Conservation (phyloP, 2,797 vertebrate genomes). For the Sebastes matsubarae region DNA sequence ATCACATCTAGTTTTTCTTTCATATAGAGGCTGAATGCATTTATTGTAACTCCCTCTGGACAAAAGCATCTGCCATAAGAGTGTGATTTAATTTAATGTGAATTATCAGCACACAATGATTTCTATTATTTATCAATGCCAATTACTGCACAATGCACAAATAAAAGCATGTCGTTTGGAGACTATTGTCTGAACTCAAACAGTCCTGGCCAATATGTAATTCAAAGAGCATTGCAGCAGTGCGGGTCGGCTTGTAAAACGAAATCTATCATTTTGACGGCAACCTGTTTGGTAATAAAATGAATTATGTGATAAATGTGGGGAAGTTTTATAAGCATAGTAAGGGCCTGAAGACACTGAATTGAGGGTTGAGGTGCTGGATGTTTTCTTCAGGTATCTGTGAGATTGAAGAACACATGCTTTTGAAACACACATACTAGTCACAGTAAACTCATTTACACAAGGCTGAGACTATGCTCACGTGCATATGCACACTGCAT, state of each 20-base stretch:
- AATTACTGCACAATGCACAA: slow-evolving; percentile 2
- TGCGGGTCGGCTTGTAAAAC: neutral
- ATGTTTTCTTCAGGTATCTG: neutral
- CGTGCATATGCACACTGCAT: slow-evolving; percentile 48
- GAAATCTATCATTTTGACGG: neutral
- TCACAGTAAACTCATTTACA: slow-evolving; percentile 45
- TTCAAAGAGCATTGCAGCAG: slow-evolving; percentile 3
- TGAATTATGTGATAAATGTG: neutral
- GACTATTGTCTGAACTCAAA: neutral
- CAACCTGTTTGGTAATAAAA: neutral
- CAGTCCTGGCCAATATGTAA: neutral
- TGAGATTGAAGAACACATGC: slow-evolving; percentile 2
- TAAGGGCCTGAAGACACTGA: neutral
- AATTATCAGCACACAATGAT: slow-evolving; percentile 17
- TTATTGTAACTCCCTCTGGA: neutral
- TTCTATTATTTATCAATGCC: slow-evolving; percentile 4
- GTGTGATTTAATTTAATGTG: neutral
- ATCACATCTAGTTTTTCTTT: neutral
- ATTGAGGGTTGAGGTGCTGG: neutral
- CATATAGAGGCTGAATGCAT: neutral
- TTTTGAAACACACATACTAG: slow-evolving; percentile 24
- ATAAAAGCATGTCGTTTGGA: slow-evolving; percentile 4
- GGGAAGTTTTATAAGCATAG: neutral
- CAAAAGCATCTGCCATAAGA: neutral
- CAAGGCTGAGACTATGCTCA: slow-evolving; percentile 6